phyloP scores from a whole-genome alignment of 64 coral and sea anemone genomes.

The Platygyra sinensis region DNA sequence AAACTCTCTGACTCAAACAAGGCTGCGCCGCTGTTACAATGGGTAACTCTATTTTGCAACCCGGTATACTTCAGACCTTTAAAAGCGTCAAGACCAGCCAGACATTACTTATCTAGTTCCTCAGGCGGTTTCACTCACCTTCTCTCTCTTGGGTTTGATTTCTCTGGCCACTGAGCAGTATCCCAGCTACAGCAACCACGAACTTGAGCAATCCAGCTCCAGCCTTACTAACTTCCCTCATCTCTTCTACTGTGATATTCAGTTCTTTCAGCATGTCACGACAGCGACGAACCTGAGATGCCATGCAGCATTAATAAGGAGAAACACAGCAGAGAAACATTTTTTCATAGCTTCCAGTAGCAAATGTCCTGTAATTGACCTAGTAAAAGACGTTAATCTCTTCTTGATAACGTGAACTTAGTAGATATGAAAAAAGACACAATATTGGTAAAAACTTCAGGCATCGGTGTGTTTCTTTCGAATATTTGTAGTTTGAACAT shows the following conservation, averaged over 20 bases:
- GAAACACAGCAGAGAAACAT: neutral
- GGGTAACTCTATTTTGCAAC: too few species aligned
- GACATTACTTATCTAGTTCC: too few species aligned
- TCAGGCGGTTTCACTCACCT: constrained; percentile 61
- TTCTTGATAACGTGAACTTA: too few species aligned
- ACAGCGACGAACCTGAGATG: constrained; percentile 75
- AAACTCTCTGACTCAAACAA: too few species aligned
- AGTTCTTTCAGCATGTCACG: constrained; percentile 90
- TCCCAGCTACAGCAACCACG: constrained; percentile 90
- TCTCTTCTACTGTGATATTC: constrained; percentile 92
- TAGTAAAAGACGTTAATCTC: too few species aligned
- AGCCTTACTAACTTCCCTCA: constrained; percentile 91
- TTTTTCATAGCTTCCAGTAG: too few species aligned
- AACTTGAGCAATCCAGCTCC: constrained; percentile 95
- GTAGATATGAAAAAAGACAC: too few species aligned
- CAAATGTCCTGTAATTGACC: too few species aligned
- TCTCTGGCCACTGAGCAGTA: constrained; percentile 96
- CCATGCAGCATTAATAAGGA: neutral
- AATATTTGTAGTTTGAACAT: neutral
- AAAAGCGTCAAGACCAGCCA: too few species aligned
- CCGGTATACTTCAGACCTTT: too few species aligned
- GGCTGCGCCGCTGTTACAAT: too few species aligned
- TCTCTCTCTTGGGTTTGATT: constrained; percentile 98
- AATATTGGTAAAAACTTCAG: too few species aligned
- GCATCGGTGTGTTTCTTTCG: neutral